These are phyloP conservation scores for Bolborhynchus lineola DNA, from an alignment of 2,113 vertebrate species.

Conservation along the genomic window DNA sequence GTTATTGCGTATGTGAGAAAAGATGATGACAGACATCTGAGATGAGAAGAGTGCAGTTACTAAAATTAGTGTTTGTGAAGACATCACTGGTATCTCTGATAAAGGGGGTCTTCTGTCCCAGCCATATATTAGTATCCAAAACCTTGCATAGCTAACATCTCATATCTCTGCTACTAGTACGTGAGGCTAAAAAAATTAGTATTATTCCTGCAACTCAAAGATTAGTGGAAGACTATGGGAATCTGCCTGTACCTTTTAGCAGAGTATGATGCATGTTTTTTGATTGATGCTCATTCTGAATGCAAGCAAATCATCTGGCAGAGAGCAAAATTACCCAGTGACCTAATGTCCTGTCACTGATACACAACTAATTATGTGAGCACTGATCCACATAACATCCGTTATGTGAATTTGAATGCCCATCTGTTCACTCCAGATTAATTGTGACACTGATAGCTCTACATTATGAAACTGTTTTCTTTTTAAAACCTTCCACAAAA, in stretches of 20 bases:
- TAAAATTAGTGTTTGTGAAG: neutral
- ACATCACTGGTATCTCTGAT: neutral
- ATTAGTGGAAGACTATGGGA: neutral
- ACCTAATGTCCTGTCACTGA: slow-evolving; percentile 59
- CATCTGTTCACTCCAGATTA: slow-evolving; percentile 63
- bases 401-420: slow-evolving; percentile 56
- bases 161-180: neutral
- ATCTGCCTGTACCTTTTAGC: neutral
- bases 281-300: slow-evolving; percentile 25
- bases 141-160: neutral
- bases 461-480: neutral
- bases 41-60: neutral
- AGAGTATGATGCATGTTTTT: neutral
- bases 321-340: slow-evolving; percentile 39
- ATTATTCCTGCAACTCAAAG: neutral
- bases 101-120: neutral
- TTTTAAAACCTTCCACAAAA: neutral
- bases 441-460: slow-evolving; percentile 38
- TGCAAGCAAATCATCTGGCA: neutral
- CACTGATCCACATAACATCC: slow-evolving; percentile 52
- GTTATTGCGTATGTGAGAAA: neutral
- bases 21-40: neutral
- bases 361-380: slow-evolving; percentile 53
- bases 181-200: neutral
- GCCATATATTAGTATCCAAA: neutral